Evolutionary conservation across 2,113 vertebrate genomes (phyloP).

Genomic region (Morone saxatilis): DNA sequence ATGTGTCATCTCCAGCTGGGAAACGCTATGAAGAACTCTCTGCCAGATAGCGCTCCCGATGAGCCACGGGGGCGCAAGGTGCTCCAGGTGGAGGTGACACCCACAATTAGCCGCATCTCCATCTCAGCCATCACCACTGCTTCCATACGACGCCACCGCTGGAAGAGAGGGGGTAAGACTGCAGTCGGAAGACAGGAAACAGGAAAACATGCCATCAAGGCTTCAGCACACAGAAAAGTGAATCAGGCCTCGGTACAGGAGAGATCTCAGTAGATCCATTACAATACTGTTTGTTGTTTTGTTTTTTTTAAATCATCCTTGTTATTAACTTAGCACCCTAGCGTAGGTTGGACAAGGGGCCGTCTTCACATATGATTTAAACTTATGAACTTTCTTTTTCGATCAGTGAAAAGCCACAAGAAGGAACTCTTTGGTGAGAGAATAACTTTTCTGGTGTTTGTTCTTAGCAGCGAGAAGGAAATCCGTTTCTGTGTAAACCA

Average conservation of each 20-base stretch:
- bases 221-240: not conserved
- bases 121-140: slow-evolving; percentile 96
- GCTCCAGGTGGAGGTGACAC: slow-evolving; percentile 96
- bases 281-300: not conserved
- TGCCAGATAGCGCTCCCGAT: slow-evolving; percentile 93
- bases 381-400: slow-evolving; percentile 27
- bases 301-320: not conserved
- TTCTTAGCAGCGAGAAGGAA: slow-evolving; percentile 52
- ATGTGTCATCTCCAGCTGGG: slow-evolving; percentile 87
- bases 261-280: slow-evolving; percentile 26
- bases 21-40: slow-evolving; percentile 96
- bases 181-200: not conserved
- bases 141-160: slow-evolving; percentile 97
- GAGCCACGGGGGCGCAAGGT: slow-evolving; percentile 91
- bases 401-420: slow-evolving; percentile 53
- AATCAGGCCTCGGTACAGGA: slow-evolving; percentile 15
- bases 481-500: slow-evolving; percentile 24
- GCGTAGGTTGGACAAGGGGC: not conserved
- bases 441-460: slow-evolving; percentile 42
- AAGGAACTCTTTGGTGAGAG: slow-evolving; percentile 66
- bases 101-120: slow-evolving; percentile 95
- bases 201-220: not conserved
- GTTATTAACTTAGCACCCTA: not conserved
- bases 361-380: slow-evolving; percentile 16
- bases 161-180: slow-evolving; percentile 95